Base-by-base conservation (phyloP, 2,797 vertebrate genomes). In the Babyrousa celebensis region DNA sequence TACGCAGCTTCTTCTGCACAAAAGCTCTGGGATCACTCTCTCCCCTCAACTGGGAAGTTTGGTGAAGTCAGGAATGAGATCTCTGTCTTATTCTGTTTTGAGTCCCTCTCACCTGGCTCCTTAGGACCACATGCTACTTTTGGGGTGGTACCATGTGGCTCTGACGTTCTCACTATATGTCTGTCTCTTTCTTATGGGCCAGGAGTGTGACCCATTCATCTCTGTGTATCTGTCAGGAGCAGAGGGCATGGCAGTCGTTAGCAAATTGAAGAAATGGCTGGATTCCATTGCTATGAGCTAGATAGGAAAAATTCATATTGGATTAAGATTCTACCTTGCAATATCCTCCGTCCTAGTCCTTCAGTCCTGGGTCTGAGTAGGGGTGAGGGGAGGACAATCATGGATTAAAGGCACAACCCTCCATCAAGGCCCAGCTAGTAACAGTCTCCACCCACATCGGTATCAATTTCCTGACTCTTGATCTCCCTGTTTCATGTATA, bases 211-310 rank as follows among this genome's bases (percentile, higher is more conserved):
- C 12, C n/a, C 43, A 25, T 83, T 78, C 74, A 78, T 70, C 6
- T 85, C 70, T 95, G 17, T 43, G 16, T 0, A 56, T 9, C 58
- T 40, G 1, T 67, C 54, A 89, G 4, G 10, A 71, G 36, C 36
- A 48, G 1, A 36, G 27, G 5, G 18, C 16, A 54, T 12, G 68
- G 17, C 8, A 79, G 74, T 56, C 6, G 36, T 60, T 67, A 84
- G 48, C 87, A 74, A 15, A 63, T 54, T 52, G 54, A 71, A 58
- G 52, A 79, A 70, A n/a, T 84, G 43, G 14, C 56, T 92, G 15
- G 21, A n/a, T 83, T 91, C 36, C n/a, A 84, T 63, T 91, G 32
- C 74, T 93, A 6, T 86, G 32, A 70, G 75, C 27, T 77, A 93
- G 72, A 25, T 60, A 54, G 9, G 43, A 25, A 14, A 75, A 48